Percentiles rank a stretch among this genome's conserved stretches.
Conservation (phyloP, 2,113 vertebrate genomes). For the Dissostichus mawsoni region DNA sequence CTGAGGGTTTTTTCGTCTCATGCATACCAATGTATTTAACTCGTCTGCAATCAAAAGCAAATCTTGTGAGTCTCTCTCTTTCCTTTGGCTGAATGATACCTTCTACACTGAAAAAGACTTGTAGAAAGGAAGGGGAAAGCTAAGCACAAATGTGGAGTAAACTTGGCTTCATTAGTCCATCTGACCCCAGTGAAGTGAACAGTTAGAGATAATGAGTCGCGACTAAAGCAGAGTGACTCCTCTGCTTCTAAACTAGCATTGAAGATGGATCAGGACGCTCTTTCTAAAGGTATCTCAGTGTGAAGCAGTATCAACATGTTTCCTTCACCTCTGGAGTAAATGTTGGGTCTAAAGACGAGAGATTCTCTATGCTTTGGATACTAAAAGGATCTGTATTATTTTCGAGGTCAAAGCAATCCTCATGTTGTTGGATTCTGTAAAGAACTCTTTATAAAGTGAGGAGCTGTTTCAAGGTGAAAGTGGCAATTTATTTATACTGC, state of each 20-base stretch:
- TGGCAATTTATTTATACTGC: not conserved
- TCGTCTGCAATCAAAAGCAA: conserved; percentile 63
- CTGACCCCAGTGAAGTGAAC: not conserved
- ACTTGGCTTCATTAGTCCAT: conserved; percentile 33
- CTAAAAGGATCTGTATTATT: not conserved
- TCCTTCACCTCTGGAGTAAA: conserved; percentile 45
- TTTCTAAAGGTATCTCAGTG: conserved; percentile 22
- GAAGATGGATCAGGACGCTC: conserved; percentile 24
- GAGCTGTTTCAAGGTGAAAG: conserved; percentile 16
- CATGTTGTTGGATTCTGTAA: not conserved
- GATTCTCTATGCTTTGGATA: conserved; percentile 11
- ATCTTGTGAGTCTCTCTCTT: conserved; percentile 50
- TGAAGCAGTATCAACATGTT: conserved; percentile 39
- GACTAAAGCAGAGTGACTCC: not conserved
- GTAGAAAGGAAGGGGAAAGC: not conserved
- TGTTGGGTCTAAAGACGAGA: not conserved
- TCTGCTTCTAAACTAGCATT: conserved; percentile 13
- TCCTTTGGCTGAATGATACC: conserved; percentile 36
- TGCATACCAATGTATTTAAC: conserved; percentile 64
- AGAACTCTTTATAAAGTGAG: too few species aligned
- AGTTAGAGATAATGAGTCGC: conserved; percentile 7
- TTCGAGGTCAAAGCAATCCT: conserved; percentile 1
- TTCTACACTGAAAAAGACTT: conserved; percentile 11
- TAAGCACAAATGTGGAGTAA: conserved; percentile 14
- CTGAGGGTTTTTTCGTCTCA: conserved; percentile 4